Evolutionary conservation across 2,113 vertebrate species (phyloP), one percentile per base, ranked within the genome.

Genomic region (Melanerpes aurifrons): DNA sequence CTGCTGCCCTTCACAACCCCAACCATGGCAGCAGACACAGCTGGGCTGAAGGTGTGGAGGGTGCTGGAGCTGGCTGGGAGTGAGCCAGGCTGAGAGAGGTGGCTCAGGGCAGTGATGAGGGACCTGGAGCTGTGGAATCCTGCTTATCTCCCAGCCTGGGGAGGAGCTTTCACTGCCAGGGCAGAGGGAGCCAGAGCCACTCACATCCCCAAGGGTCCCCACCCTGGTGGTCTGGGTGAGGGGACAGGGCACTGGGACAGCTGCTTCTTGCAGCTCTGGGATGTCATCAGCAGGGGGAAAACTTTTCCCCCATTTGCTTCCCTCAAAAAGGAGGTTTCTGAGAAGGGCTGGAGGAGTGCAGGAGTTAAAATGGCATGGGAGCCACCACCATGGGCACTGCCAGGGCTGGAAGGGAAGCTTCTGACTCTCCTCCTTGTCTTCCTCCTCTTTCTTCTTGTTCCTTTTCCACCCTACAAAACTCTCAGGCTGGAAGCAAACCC

Each of bases 251-350:
- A 15, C 21, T 1, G 20, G 57, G 66, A 17, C 25, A 17, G 26
- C 37, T 0, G 3, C 26, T 63, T 53, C 26, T 54, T 17, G 61
- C 0, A 75, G 48, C 67, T 50, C 19, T 0, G 1, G 31, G 69
- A 24, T 5, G 31, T 32, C 21, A 56, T 2, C 6, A 1, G 54
- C 0, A 7, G 10, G 54, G 25, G 28, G 37, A 37, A 21, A 77
- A 87, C 69, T 37, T 67, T 76, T 70, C 61, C 68, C 71, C 70
- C 54, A 50, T 72, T 86, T 80, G 32, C 68, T 81, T 66, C 66
- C 61, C n/a, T 69, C 58, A 32, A 19, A 40, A 61, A 81, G 28
- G n/a, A 69, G 37, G 45, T 73, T 87, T 67, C 32, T 64, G 66
- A 37, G 77, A 48, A 63, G 28, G 48, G 48, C 40, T 48, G 54